Conservation (phyloP, 2,113 vertebrate species). For the Chiloscyllium plagiosum region DNA sequence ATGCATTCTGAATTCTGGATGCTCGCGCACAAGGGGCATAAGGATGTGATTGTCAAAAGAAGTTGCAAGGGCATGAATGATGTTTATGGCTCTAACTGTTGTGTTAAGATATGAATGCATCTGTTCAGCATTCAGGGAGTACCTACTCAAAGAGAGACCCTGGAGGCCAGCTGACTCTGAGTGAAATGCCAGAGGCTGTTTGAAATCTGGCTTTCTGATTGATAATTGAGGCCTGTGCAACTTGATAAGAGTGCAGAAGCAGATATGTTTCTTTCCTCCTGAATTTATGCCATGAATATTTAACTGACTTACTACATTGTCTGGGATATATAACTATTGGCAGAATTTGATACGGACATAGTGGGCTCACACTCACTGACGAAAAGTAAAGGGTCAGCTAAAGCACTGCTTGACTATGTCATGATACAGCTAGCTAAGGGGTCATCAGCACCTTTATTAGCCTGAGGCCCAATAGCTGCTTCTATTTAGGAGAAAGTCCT, state of each 20-base stretch:
- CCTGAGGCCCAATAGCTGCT: neutral
- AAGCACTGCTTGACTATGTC: neutral
- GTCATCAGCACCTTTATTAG: neutral
- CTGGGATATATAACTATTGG: neutral
- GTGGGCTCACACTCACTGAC: neutral
- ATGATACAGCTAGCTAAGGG: too few species aligned
- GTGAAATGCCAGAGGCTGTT: neutral
- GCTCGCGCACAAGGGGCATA: neutral
- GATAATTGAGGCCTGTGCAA: conserved; percentile 9
- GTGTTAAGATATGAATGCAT: conserved; percentile 11
- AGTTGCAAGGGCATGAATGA: conserved; percentile 16
- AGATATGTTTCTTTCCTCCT: conserved; percentile 11
- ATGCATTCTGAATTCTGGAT: neutral
- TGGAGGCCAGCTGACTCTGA: neutral
- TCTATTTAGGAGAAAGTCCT: neutral
- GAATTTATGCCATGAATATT: neutral
- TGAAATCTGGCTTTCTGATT: conserved; percentile 15
- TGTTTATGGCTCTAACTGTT: neutral
- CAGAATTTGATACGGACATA: neutral
- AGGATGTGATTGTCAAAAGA: neutral
- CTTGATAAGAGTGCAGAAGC: conserved; percentile 8
- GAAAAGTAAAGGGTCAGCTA: neutral
- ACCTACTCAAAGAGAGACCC: neutral
- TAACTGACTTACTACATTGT: neutral
- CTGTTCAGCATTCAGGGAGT: neutral